Evolutionary conservation across 2,888 invertebrate species (phyloP), one percentile per base, ranked within the genome.

Genomic region (Leucoma salicis): DNA sequence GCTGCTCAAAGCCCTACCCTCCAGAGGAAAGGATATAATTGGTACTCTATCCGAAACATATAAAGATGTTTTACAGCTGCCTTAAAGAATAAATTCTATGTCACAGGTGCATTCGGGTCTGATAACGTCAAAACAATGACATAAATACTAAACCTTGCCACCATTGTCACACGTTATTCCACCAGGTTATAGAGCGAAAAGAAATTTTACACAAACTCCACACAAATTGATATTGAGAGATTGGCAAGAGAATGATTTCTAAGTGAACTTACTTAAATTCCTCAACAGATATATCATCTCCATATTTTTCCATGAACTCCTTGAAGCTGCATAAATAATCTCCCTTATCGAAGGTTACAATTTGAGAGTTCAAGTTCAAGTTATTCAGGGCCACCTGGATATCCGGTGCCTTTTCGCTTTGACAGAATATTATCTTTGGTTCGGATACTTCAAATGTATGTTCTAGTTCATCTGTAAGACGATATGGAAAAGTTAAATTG

Each of bases 361-460:
- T 75, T 31, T 69, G 51, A 3, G 77, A 53, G 3, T 74, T 46
- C 14, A 67, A 31, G 3, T 69, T 63, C 3, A 74, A 35, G 4
- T 66, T 63, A 24, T 74, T 69, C 1, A 82, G 38, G 1, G 70
- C 66, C 14, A 62, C 46, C 34, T 73, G 67, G 0, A 79, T 62
- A 24, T 78, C 75, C 0, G 66, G 40, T 0, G 74, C 72, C 46
- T 66, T 77, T 1, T 78, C 71, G 12, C 69, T 74, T 42, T 82
- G 78, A 37, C 83, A 83, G 57, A 83, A 82, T 49, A 83, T 66
- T 38, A 79, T 53, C 48, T 75, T 83, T 0, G 84, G 81, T 24
- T 53, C 51, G 29, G 64, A 65, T 10, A 66, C 57, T 1, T 57
- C 55, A 34, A 82, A 81, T 0, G 72, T 65, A 0, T 55, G 47